Conservation (phyloP, 2,888 invertebrate species). For the Ormyrus thymus region DNA sequence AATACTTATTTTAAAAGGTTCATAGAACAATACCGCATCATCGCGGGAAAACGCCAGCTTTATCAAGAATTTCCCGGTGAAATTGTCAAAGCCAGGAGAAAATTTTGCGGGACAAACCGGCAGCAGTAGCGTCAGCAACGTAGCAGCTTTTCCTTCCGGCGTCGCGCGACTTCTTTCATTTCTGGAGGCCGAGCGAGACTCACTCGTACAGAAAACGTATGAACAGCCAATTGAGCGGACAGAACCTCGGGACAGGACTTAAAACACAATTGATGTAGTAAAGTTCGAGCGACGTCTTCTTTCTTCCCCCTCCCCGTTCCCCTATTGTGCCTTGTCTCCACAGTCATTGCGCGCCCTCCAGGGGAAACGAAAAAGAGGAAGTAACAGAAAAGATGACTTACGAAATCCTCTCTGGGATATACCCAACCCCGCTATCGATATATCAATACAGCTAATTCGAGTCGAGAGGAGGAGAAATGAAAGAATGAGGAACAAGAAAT, state of each 20-base stretch:
- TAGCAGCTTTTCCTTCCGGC: not conserved
- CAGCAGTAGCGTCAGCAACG: too few species aligned
- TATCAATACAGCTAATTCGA: constrained; percentile 39
- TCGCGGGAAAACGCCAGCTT: too few species aligned
- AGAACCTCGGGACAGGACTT: constrained; percentile 11
- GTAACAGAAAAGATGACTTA: constrained; percentile 19
- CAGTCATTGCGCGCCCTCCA: too few species aligned
- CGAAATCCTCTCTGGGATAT: constrained; percentile 31
- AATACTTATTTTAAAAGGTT: too few species aligned
- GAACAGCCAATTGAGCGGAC: constrained; percentile 39
- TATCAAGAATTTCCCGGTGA: too few species aligned
- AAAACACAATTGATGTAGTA: constrained; percentile 39
- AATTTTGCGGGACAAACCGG: too few species aligned
- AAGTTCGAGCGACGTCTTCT: not conserved
- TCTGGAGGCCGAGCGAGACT: not conserved
- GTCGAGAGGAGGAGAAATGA: not conserved
- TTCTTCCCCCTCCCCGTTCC: not conserved
- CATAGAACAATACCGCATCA: too few species aligned
- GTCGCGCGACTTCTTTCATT: constrained; percentile 26
- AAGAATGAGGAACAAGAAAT: not conserved
- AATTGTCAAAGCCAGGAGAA: too few species aligned
- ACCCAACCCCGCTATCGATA: constrained; percentile 16
- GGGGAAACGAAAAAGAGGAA: not conserved
- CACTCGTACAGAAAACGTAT: not conserved
- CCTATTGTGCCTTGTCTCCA: not conserved